phyloP scores from a whole-genome alignment of 1,140 invertebrate species.

The Euschistus heros region DNA sequence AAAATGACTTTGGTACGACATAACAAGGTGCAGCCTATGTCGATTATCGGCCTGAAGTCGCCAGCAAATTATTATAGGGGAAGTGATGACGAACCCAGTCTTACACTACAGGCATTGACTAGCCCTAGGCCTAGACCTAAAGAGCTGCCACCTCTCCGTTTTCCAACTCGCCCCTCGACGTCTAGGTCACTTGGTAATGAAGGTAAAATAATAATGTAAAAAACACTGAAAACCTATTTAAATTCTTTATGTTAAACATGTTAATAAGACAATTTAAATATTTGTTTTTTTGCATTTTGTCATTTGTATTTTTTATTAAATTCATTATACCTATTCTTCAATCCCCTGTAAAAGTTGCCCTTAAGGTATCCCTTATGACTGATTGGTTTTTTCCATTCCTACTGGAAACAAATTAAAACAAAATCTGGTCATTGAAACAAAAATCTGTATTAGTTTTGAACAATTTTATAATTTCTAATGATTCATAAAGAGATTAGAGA shows the following conservation, averaged over 20 bases:
- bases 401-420: too few species aligned
- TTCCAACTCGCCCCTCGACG: conserved; percentile 10
- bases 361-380: too few species aligned
- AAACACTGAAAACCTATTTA: too few species aligned
- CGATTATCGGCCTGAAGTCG: background rate
- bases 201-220: too few species aligned
- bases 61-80: too few species aligned
- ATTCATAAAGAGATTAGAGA: too few species aligned
- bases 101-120: conserved; percentile 5
- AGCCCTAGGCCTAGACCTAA: background rate
- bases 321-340: too few species aligned
- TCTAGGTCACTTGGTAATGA: conserved; percentile 19
- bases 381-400: too few species aligned
- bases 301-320: background rate
- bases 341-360: too few species aligned
- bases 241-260: background rate
- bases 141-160: background rate
- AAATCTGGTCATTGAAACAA: too few species aligned
- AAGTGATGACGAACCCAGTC: background rate
- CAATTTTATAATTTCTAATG: too few species aligned
- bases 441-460: too few species aligned
- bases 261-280: background rate
- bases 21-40: conserved; percentile 10
- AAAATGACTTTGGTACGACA: background rate
- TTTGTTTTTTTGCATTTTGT: background rate